Conservation (phyloP, 1,140 invertebrate genomes). For the Platorchestia sp. region DNA sequence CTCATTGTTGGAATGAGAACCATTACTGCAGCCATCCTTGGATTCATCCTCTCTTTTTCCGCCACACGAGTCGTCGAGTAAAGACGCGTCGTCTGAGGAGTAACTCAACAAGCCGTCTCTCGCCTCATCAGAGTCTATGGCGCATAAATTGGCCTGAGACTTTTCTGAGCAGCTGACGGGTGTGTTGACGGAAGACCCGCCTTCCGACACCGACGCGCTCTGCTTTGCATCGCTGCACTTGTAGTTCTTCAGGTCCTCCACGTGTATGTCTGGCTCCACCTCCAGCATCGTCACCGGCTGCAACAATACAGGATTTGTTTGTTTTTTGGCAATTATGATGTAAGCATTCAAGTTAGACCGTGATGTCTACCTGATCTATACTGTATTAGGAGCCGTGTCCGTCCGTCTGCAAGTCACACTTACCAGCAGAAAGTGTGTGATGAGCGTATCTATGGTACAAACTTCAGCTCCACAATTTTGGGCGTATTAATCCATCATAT, state of each 20-base stretch:
- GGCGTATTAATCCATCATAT: too few species aligned
- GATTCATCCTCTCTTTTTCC: constrained; percentile 13
- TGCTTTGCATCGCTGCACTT: constrained; percentile 4
- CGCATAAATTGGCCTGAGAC: neutral
- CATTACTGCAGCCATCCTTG: constrained; percentile 56
- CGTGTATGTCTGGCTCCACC: constrained; percentile 65
- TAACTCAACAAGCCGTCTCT: neutral
- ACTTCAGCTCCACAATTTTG: too few species aligned
- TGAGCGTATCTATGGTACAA: too few species aligned
- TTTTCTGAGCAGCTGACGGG: neutral
- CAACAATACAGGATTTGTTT: too few species aligned
- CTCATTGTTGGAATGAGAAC: neutral
- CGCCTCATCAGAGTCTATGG: constrained; percentile 39
- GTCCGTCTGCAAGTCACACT: too few species aligned
- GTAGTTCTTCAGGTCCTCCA: constrained; percentile 59
- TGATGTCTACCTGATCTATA: too few species aligned
- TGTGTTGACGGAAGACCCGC: neutral
- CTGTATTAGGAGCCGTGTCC: too few species aligned
- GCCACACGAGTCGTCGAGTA: neutral
- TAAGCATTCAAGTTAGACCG: too few species aligned
- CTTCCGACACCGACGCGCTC: neutral
- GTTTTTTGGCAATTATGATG: too few species aligned
- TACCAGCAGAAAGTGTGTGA: too few species aligned
- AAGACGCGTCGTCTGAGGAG: constrained; percentile 17
- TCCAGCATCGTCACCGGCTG: constrained; percentile 66